phyloP scores from a whole-genome alignment of 2,888 invertebrate species.

The Conchocele bisecta region DNA sequence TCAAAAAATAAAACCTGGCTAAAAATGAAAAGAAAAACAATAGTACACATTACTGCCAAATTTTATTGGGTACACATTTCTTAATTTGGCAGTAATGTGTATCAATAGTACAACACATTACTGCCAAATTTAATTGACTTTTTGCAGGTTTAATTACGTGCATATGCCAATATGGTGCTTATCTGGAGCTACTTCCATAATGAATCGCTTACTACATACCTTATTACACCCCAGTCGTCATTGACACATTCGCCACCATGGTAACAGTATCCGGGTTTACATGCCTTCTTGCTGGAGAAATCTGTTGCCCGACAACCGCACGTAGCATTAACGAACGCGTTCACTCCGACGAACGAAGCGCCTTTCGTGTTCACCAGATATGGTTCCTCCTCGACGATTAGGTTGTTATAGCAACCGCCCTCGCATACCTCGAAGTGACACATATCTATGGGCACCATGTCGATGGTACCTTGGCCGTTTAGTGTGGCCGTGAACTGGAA shows the following conservation, averaged over 20 bases:
- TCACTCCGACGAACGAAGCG: slow-evolving; percentile 97
- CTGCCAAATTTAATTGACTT: no score
- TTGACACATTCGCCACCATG: slow-evolving; percentile 96
- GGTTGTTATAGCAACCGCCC: slow-evolving; percentile 96
- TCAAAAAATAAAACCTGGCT: no score
- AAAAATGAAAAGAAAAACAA: no score
- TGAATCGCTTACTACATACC: slow-evolving; percentile 55
- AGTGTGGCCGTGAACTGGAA: no score
- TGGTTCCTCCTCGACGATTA: slow-evolving; percentile 85
- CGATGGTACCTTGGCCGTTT: slow-evolving; percentile 94
- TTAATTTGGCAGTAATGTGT: no score
- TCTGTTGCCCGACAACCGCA: slow-evolving; percentile 84
- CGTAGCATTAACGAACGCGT: slow-evolving; percentile 95
- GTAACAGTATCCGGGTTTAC: slow-evolving; percentile 87
- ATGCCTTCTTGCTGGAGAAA: slow-evolving; percentile 93
- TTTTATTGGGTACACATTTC: no score
- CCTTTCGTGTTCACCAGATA: slow-evolving; percentile 97
- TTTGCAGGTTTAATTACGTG: no score
- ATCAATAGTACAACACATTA: no score
- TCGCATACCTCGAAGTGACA: slow-evolving; percentile 79
- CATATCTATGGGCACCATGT: slow-evolving; percentile 96
- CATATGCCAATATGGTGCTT: no score
- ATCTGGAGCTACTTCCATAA: background rate
- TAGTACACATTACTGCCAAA: no score
- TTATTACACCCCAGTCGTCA: slow-evolving; percentile 67